Base-by-base conservation (phyloP, 2,113 vertebrate species). In the Cyphomyrus discorhynchus region DNA sequence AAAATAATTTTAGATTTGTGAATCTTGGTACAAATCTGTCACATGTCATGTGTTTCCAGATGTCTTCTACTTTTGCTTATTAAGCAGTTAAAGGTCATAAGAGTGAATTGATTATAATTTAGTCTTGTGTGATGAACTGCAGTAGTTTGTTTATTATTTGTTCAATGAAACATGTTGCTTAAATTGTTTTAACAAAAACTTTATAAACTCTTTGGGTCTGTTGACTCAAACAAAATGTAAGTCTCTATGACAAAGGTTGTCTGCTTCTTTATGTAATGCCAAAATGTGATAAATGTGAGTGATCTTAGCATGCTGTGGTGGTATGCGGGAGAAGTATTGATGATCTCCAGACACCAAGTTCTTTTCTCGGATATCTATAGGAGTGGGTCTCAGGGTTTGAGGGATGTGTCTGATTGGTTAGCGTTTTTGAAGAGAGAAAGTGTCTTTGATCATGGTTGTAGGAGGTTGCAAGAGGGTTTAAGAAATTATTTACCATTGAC, bases 211-310 rank as follows among this genome's bases (percentile, higher is more conserved):
- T 89, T 87, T 90, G 89, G 84, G 89, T 90, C 89, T 74, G 89
- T 90, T 62, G 84, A 87, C 89, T 87, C 89, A 90, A 90, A 87
- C 83, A 90, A 42, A 90, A 90, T 87, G 89, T 90, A 90, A 90
- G 89, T 90, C 89, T 90, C 89, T 87, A 90, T 90, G 89, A 89
- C 89, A 89, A 86, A 56, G 89, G 80, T 83, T 86, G 89, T 89
- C 89, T 86, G 84, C 66, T 90, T 87, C 53, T 87, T 47, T 53
- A 77, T 49, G 46, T 87, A 31, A 66, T 53, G 53, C 89, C 89
- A 89, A 89, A 86, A 70, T 89, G 89, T 83, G 89, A 86, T 89
- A 53, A 52, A 84, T 88, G 74, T 89, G 58, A 21, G 9, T 88
- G 62, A 45, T 45, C 52, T 77, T 74, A 39, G 42, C 62, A 31